A percentile compares a stretch with the other conserved stretches of the same genome.
Conservation (phyloP, 2,888 invertebrate genomes). For the Yponomeuta cagnagella region DNA sequence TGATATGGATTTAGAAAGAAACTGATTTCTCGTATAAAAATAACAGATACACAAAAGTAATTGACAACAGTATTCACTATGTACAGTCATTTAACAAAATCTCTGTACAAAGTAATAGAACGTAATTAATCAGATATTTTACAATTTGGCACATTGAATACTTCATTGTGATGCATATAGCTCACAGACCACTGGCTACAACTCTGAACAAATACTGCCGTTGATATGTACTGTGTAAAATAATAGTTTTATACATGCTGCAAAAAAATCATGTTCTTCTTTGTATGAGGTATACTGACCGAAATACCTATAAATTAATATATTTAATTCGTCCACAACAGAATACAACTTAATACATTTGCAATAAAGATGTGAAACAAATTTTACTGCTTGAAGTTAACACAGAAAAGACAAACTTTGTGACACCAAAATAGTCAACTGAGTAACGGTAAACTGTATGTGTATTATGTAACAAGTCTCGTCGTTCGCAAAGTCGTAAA, state of each 20-base stretch:
- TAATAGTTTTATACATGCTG: neutral
- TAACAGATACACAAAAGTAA: slow-evolving; percentile 16
- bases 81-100: slow-evolving; percentile 22
- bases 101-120: slow-evolving; percentile 31
- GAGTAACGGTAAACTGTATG: slow-evolving; percentile 9
- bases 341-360: neutral
- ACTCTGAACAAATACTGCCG: neutral
- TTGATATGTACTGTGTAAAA: neutral
- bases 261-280: neutral
- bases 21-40: slow-evolving; percentile 29
- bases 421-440: slow-evolving; percentile 7
- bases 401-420: slow-evolving; percentile 10
- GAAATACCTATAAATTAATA: slow-evolving; percentile 4
- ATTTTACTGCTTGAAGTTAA: neutral
- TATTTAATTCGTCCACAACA: neutral
- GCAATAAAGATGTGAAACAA: neutral
- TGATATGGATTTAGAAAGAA: neutral
- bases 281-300: slow-evolving; percentile 5
- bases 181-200: neutral
- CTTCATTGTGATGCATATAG: slow-evolving; percentile 25
- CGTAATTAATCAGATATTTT: slow-evolving; percentile 33
- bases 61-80: slow-evolving; percentile 17
- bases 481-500: slow-evolving; percentile 55
- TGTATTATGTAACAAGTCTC: slow-evolving; percentile 28
- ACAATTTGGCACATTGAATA: slow-evolving; percentile 59